phyloP scores from a whole-genome alignment of 2,797 vertebrate species.

The Thripadectes ignobilis region DNA sequence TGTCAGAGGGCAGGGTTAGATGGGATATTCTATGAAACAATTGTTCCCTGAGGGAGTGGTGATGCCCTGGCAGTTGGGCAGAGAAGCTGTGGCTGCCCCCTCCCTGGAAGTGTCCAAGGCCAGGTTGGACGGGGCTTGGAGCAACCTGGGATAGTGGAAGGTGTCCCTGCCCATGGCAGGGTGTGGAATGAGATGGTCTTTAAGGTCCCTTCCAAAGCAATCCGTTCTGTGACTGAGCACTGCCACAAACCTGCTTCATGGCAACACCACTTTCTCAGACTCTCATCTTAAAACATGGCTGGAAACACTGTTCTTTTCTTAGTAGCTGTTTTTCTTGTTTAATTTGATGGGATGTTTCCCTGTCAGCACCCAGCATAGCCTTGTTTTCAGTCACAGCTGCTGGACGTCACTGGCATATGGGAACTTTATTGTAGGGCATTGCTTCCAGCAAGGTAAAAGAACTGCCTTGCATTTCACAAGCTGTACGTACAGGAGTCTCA shows the following conservation, averaged over 20 bases:
- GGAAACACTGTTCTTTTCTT: neutral
- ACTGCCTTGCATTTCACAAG: neutral
- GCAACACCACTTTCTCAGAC: neutral
- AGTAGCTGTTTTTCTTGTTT: neutral
- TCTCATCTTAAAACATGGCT: neutral
- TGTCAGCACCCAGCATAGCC: neutral
- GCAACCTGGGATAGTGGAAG: rapidly evolving
- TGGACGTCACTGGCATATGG: rapidly evolving
- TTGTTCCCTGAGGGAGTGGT: rapidly evolving
- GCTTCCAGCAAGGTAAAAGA: neutral
- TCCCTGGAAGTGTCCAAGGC: neutral
- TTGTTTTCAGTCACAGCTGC: neutral
- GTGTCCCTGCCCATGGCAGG: neutral
- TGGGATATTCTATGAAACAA: neutral
- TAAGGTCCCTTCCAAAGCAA: neutral
- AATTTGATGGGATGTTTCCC: neutral
- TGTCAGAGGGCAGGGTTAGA: neutral
- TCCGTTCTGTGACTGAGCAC: neutral
- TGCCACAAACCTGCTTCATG: neutral
- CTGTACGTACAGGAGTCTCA: neutral
- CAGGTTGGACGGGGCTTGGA: rapidly evolving
- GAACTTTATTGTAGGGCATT: neutral
- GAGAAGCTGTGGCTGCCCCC: neutral
- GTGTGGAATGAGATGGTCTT: rapidly evolving
- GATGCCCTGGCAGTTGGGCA: neutral